Conservation (phyloP, 2,797 vertebrate species). For the Momotus momota region DNA sequence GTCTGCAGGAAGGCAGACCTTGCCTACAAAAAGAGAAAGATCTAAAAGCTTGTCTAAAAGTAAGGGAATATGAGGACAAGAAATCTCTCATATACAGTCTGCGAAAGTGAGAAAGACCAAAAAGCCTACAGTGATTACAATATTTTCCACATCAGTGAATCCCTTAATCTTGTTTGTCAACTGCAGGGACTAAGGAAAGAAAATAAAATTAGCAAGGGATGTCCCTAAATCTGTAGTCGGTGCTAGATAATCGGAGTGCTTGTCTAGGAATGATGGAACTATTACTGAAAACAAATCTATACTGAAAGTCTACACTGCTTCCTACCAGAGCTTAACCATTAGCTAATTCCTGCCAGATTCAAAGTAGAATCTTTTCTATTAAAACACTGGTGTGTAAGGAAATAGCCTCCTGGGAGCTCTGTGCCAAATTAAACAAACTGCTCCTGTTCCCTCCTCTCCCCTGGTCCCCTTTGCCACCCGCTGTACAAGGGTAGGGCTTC, state of each 20-base stretch:
- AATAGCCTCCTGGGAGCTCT: background rate
- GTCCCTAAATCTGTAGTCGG: background rate
- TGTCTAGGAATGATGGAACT: background rate
- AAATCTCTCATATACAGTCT: background rate
- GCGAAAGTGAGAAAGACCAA: constrained; percentile 32
- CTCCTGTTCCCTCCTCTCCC: background rate
- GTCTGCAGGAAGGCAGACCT: background rate
- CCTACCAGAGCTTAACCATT: background rate
- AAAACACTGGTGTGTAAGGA: background rate
- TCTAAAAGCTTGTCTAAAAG: constrained; percentile 15
- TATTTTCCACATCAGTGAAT: constrained; percentile 35
- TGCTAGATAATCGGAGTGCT: constrained; percentile 4
- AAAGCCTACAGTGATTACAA: constrained; percentile 40
- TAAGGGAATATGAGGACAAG: constrained; percentile 31
- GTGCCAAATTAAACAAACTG: background rate
- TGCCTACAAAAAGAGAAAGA: constrained; percentile 9
- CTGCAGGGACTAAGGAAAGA: background rate
- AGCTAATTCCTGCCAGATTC: background rate
- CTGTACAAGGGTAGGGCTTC: background rate
- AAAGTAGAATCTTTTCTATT: background rate
- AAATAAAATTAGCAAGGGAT: background rate
- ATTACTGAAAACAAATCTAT: constrained; percentile 15
- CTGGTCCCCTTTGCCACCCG: background rate
- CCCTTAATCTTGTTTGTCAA: constrained; percentile 52
- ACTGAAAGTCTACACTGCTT: background rate